phyloP scores from a whole-genome alignment of 2,888 invertebrate genomes.

The Crioceris asparagi region DNA sequence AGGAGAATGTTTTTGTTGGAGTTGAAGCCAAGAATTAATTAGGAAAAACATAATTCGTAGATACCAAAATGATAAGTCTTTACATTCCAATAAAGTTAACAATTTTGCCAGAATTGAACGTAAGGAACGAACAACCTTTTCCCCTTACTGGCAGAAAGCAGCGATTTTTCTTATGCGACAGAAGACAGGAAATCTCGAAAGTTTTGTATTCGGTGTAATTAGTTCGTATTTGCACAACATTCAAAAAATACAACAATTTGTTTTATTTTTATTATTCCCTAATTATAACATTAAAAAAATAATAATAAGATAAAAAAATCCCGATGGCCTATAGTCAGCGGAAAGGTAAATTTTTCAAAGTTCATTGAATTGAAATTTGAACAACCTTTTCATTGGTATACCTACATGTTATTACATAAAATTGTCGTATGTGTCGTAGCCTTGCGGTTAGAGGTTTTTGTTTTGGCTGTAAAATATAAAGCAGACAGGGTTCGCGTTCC shows the following conservation, averaged over 20 bases:
- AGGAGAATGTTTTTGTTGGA: conserved; percentile 15
- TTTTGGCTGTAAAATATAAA: no score
- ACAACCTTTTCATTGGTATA: no score
- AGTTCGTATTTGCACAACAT: conserved; percentile 7
- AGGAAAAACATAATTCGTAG: conserved; percentile 8
- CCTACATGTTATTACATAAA: no score
- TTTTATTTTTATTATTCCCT: no score
- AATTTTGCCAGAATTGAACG: conserved; percentile 9
- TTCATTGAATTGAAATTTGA: no score
- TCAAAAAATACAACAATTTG: conserved; percentile 7
- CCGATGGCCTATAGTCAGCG: no score
- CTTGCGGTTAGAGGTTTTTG: no score
- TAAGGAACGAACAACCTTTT: conserved; percentile 11
- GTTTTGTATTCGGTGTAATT: conserved; percentile 9
- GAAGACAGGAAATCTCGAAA: conserved; percentile 6
- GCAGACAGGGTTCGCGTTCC: no score
- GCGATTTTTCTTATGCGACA: conserved; percentile 11
- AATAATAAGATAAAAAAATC: no score
- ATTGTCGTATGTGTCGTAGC: no score
- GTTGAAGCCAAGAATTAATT: conserved; percentile 11
- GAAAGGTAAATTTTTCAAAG: no score
- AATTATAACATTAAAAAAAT: no score
- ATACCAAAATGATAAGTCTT: conserved; percentile 7
- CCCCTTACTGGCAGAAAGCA: conserved; percentile 11
- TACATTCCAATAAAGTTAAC: conserved; percentile 7